Evolutionary conservation across 92 coral and sea anemone species (phyloP), one percentile per base, ranked within the genome.

Genomic region (Siderastrea siderea): DNA sequence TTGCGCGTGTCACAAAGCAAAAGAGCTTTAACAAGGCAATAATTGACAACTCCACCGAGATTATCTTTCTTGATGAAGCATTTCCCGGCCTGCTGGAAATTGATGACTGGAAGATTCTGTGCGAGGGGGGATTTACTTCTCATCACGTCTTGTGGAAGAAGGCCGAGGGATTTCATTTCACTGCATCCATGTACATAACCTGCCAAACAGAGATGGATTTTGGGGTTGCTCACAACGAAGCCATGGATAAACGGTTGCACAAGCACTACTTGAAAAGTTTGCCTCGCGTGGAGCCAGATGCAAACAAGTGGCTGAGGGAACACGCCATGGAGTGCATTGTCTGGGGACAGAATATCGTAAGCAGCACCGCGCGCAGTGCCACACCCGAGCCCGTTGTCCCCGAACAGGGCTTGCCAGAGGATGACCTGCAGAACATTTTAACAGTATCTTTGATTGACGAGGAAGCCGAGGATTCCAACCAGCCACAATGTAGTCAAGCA

Each of bases 31-130:
- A 92, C 51, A 88, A 92, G 51, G 78, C 90, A 17, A 88, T 88
- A 90, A 88, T 92, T 14, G 84, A 80, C 19, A 63, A 10, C 15
- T 17, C 46, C 13, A 83, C 89, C 3, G 94, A 85, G 66, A 62
- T 90, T 13, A 72, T 88, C 63, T 91, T 88, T 73, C 77, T 91
- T 14, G 92, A 88, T 69, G 90, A 83, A 38, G 90, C 90, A 44
- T 73, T 43, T 13, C 49, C 62, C 7, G 53, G 60, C 48, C 76
- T 89, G 5, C 82, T 88, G 0, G 87, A 92, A 49, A n/a, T 71
- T 2, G 92, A 83, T 49, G 94, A 92, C 80, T 88, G 92, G 89
- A 92, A 92, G 63, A 60, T 80, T 4, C 69, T 78, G 60, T 82
- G 88, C 38, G 0, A 26, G 38, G 38, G 38, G 38, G 38, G 38